phyloP scores from a whole-genome alignment of 2,113 vertebrate genomes.

The Sceloporus undulatus region DNA sequence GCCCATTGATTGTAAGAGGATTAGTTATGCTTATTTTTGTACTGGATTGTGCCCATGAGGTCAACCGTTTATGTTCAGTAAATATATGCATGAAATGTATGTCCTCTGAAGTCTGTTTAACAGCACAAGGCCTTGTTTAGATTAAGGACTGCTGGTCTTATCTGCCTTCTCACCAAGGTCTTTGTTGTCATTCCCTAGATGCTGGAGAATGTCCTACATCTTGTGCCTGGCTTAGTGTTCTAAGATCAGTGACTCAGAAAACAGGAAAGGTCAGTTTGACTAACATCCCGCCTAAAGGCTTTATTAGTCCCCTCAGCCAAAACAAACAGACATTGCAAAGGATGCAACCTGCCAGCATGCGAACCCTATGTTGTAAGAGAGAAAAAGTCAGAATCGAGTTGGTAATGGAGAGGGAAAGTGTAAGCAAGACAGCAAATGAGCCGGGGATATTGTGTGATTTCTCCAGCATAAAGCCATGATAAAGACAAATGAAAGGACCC shows the following conservation, averaged over 20 bases:
- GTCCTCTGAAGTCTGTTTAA: neutral
- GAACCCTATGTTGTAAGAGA: conserved; percentile 65
- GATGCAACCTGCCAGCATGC: conserved; percentile 35
- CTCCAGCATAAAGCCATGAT: conserved; percentile 40
- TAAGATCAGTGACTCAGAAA: conserved; percentile 65
- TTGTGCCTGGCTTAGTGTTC: conserved; percentile 57
- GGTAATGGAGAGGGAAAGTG: neutral
- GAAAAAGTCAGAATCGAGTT: conserved; percentile 37
- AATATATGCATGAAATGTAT: neutral
- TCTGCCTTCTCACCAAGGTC: neutral
- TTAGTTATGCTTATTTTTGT: neutral
- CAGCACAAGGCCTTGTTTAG: accelerated
- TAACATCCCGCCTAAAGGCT: conserved; percentile 54
- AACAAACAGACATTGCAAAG: conserved; percentile 65
- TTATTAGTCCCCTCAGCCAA: conserved; percentile 61
- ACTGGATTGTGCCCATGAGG: accelerated
- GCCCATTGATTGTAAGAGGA: neutral
- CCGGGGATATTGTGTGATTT: conserved; percentile 39
- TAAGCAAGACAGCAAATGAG: neutral
- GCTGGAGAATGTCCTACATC: conserved; percentile 64
- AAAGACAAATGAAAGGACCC: conserved; percentile 11
- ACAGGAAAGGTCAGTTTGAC: conserved; percentile 77
- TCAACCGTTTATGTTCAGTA: neutral
- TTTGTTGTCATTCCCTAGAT: conserved; percentile 38
- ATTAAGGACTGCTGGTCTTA: neutral